Evolutionary conservation across 2,888 invertebrate genomes (phyloP), one percentile per base, ranked within the genome.

Genomic region (Morpho deidamia): DNA sequence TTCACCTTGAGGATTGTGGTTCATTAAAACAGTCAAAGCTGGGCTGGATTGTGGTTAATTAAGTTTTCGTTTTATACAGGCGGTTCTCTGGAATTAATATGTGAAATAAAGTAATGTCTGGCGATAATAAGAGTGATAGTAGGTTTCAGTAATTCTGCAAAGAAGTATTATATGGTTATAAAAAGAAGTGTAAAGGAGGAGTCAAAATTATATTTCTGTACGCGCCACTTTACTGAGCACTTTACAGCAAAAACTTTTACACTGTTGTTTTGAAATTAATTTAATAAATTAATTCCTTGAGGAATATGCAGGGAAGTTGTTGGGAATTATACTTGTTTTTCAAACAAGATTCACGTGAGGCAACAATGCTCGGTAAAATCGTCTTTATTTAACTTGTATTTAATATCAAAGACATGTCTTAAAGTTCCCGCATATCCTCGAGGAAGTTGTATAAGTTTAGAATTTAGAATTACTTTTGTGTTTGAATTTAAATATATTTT

Each of bases 321-420:
- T 70, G 68, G 69, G 38, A 82, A 78, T 81, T 79, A 71, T 78
- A 76, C 79, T 81, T 81, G 83, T 81, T 83, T 73, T 71, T 64
- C 66, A 65, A 78, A 78, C 78, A 74, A 71, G 73, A 76, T 77
- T 69, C 79, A 80, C 78, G 75, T 79, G 76, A 78, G 74, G 71
- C 71, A 72, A 78, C 76, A 81, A 76, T 76, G 73, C 78, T 80
- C 68, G 69, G 58, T 70, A 68, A 67, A 78, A 81, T 72, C 78
- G 81, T 82, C 81, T 81, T 81, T 79, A 81, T 82, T 78, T 80
- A 76, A 82, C 78, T 85, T 82, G 79, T 84, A 81, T 86, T 82
- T 83, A 83, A 87, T 85, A 84, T 83, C 67, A 71, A 73, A 68
- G 72, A 83, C 83, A 81, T 81, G 83, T 84, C 83, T 81, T 74